Conservation (phyloP, 2,888 invertebrate genomes). For the Shargacucullia verbasci region DNA sequence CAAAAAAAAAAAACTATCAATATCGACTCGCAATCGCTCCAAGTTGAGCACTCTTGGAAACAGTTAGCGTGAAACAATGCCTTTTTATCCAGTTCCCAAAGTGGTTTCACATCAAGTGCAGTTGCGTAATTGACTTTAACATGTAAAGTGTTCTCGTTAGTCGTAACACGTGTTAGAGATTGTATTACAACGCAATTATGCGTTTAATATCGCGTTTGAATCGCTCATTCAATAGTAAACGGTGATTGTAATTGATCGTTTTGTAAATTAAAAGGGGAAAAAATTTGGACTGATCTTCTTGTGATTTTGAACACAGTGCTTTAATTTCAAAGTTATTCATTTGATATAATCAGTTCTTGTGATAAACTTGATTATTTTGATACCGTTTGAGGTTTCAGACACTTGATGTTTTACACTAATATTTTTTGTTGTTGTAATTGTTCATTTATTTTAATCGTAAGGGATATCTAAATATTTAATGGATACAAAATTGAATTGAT, state of each 20-base stretch:
- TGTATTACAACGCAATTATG: constrained; percentile 52
- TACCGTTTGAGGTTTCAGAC: too few species aligned
- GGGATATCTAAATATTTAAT: too few species aligned
- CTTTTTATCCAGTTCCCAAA: constrained; percentile 63
- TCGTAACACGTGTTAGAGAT: constrained; percentile 62
- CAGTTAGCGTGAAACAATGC: constrained; percentile 57
- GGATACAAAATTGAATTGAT: too few species aligned
- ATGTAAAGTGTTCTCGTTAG: constrained; percentile 61
- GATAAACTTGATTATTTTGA: too few species aligned
- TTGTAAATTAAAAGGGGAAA: constrained; percentile 34
- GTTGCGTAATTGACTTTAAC: constrained; percentile 67
- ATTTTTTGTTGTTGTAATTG: too few species aligned
- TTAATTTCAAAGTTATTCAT: not conserved
- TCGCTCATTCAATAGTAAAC: constrained; percentile 37
- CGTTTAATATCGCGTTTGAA: constrained; percentile 41
- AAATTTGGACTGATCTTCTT: constrained; percentile 5
- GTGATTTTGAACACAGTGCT: not conserved
- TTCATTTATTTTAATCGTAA: not conserved
- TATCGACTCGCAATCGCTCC: constrained; percentile 33
- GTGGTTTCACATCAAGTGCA: constrained; percentile 57
- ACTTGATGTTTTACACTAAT: too few species aligned
- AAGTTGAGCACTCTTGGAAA: constrained; percentile 40
- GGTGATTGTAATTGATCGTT: constrained; percentile 49
- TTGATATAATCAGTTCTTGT: too few species aligned
- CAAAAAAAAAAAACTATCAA: constrained; percentile 47